Evolutionary conservation across 2,797 vertebrate species (phyloP).

Genomic region (Bufotes viridis): DNA sequence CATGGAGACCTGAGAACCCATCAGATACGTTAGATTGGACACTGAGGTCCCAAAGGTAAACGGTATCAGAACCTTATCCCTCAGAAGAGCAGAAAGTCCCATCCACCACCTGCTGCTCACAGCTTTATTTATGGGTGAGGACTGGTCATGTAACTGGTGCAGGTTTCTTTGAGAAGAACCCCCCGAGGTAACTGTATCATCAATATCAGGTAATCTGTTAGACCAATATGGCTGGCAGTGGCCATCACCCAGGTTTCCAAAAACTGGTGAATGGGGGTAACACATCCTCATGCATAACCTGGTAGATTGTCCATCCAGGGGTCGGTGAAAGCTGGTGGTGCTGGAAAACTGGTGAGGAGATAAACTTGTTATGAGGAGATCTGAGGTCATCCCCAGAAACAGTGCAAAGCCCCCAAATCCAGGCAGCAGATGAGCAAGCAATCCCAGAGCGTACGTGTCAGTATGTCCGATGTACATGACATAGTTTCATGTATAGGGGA

Average conservation of each 20-base stretch:
- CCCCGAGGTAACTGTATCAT: not conserved
- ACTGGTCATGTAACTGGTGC: not conserved
- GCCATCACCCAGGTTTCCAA: too few relatives aligned
- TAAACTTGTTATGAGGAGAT: not conserved
- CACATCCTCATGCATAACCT: too few relatives aligned
- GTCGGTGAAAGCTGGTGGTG: not conserved
- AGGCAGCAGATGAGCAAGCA: not conserved
- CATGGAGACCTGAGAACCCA: not conserved
- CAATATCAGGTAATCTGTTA: not conserved
- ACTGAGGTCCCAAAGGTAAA: not conserved
- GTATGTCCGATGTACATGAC: not conserved
- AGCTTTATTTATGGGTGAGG: conserved; percentile 19
- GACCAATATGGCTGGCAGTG: not conserved
- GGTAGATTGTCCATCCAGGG: too few relatives aligned
- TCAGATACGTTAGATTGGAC: conserved; percentile 7
- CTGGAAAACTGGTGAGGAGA: too few relatives aligned
- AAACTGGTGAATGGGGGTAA: too few relatives aligned
- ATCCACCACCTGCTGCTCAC: not conserved
- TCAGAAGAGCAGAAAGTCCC: conserved; percentile 32
- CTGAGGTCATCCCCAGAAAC: not conserved
- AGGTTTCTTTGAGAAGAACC: not conserved
- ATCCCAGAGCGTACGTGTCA: not conserved
- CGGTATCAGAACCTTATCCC: not conserved
- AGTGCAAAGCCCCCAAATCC: not conserved
- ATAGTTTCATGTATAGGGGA: conserved; percentile 4